Base-by-base conservation (phyloP, 2,797 vertebrate species). In the Euthynnus affinis region DNA sequence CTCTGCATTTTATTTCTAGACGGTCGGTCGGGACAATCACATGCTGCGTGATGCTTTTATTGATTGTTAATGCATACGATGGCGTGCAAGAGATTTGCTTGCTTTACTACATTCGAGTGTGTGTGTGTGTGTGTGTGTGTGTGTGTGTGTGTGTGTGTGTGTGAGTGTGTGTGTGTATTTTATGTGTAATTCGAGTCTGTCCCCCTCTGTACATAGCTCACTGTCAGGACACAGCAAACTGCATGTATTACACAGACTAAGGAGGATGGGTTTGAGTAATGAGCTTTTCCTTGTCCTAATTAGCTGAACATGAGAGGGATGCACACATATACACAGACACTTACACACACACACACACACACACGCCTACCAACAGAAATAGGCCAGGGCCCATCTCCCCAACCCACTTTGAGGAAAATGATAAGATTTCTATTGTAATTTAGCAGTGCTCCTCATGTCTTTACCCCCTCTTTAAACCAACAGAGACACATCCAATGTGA, bases 181-280 rank as follows among this genome's bases (percentile, higher is more conserved):
- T 88, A 82, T 71, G 88, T 89, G 85, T 91, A 92, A 92, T 90
- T 74, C 49, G 88, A 91, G 84, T 86, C 82, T 73, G 76, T 87
- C 82, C 80, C 80, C 62, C 76, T 84, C 77, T 82, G 84, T 85
- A 89, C 91, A 94, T 92, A 93, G 90, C 91, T 95, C 93, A 94
- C 84, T 93, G 92, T 94, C 93, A 92, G 91, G 91, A 92, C 88
- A 88, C 85, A 84, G 93, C 90, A 93, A 94, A 94, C 86, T 88
- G 92, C 92, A 87, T 93, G 92, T 93, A 90, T 93, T 92, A 92
- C 92, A 92, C 87, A 86, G 90, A 92, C 90, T 88, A 89, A 96
- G 95, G 95, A 96, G 96, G 96, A 93, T 95, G 93, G 96, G 94
- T 96, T 91, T 82, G 89, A 94, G 94, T 95, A 95, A 96, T 94